phyloP scores from a whole-genome alignment of 1,140 invertebrate species.

The Mactra quadrangularis region DNA sequence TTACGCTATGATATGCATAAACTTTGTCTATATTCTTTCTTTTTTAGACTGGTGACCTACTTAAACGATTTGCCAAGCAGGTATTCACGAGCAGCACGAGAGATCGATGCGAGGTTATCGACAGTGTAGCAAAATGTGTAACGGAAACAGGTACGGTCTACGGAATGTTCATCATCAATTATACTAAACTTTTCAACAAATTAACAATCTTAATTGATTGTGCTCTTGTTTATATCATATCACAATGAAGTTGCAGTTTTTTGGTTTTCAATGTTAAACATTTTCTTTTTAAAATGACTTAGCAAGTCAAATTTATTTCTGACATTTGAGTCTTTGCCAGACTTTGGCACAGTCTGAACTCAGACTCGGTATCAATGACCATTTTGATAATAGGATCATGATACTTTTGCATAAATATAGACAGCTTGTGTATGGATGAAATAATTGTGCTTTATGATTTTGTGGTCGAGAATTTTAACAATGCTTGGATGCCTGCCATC shows the following conservation, averaged over 20 bases:
- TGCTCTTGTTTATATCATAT: background rate
- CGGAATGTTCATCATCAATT: background rate
- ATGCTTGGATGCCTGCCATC: too few relatives aligned
- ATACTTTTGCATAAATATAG: too few relatives aligned
- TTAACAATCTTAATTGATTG: background rate
- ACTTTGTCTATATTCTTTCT: background rate
- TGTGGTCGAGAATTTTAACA: too few relatives aligned
- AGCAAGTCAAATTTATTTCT: too few relatives aligned
- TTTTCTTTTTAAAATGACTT: too few relatives aligned
- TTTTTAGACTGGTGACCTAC: conserved; percentile 61
- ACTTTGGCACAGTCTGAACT: too few relatives aligned
- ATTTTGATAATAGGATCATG: too few relatives aligned
- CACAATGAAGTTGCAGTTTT: background rate
- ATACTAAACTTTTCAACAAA: background rate
- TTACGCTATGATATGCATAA: background rate
- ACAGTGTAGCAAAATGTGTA: conserved; percentile 89
- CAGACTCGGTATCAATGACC: too few relatives aligned
- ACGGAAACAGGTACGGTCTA: conserved; percentile 88
- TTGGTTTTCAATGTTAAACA: too few relatives aligned
- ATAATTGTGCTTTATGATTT: too few relatives aligned
- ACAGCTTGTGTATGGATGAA: too few relatives aligned
- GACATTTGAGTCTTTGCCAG: too few relatives aligned
- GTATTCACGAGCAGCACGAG: conserved; percentile 90
- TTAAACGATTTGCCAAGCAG: conserved; percentile 91
- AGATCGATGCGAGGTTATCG: conserved; percentile 88